Evolutionary conservation across 2,113 vertebrate species (phyloP).

Genomic region (Okapia johnstoni): DNA sequence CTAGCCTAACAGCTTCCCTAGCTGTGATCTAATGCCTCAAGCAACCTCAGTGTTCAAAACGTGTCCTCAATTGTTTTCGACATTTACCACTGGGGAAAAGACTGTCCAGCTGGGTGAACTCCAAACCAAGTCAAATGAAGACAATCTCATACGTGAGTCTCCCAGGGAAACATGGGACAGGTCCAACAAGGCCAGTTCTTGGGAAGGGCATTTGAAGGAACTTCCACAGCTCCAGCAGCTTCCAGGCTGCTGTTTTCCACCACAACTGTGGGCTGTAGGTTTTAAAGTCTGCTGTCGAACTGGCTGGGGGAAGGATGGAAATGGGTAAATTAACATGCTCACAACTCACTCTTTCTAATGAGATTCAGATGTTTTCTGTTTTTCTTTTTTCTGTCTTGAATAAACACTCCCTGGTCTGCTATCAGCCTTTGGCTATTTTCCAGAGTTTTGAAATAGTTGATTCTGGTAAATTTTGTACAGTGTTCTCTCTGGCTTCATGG

Average conservation of each 20-base stretch:
- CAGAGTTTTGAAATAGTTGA: background rate
- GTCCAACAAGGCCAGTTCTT: rapidly evolving
- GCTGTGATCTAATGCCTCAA: background rate
- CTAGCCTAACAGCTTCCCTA: background rate
- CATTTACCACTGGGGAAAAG: no score
- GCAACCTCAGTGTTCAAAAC: background rate
- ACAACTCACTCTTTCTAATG: no score
- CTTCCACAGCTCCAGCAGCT: rapidly evolving
- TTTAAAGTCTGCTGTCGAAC: background rate
- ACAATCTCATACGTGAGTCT: background rate
- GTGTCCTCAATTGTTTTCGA: background rate
- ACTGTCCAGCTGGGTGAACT: background rate
- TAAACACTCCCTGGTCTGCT: background rate
- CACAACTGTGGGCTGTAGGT: background rate
- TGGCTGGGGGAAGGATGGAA: background rate
- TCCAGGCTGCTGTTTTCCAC: rapidly evolving
- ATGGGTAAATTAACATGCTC: rapidly evolving
- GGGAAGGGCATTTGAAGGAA: background rate
- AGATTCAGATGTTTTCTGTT: background rate
- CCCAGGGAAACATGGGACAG: no score
- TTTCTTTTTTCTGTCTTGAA: background rate
- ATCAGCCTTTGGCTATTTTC: background rate
- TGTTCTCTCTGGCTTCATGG: background rate
- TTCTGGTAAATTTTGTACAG: no score
- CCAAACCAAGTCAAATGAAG: background rate